Base-by-base conservation (phyloP, 2,797 vertebrate species). In the Gila robusta region DNA sequence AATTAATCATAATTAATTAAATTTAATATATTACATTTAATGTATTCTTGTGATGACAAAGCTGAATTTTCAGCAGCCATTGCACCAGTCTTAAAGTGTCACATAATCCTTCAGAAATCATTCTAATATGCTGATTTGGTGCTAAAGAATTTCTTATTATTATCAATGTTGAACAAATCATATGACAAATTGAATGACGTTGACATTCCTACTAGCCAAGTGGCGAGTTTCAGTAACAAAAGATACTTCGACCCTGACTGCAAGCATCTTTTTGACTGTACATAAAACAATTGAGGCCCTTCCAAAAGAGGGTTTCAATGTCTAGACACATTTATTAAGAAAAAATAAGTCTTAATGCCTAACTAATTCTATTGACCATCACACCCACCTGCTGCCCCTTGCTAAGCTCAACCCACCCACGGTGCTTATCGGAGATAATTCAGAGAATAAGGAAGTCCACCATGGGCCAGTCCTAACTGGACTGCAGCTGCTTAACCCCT, bases 381-480 rank as follows among this genome's bases (percentile, higher is more conserved):
- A 71, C 47, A 47, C 62, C 85, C 84, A 91, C 72, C 86, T 86
- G 77, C 79, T 52, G 83, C 2, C 52, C 62, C 49, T 66, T 39
- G 23, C 49, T 88, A 88, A 91, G 70, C 83, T 88, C 44, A 84
- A 88, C 84, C 83, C 59, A 72, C 84, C 39, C 35, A 56, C 11
- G 9, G 71, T 52, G 64, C 84, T 88, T 89, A 90, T 49, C 41
- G 56, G 49, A 89, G 85, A 83, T 88, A 86, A 89, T 83, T 89
- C 85, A 87, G 81, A 64, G 76, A 87, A 86, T 89, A 54, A 89
- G 62, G 47, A 69, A 78, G 10, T 54, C 7, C 88, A 84, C 71
- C 81, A 81, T 64, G 12, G 81, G 47, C 67, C 86, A 74, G 87
- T 82, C 64, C 82, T 93, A 92, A 93, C 89, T 91, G 89, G 88